phyloP scores from a whole-genome alignment of 2,113 vertebrate genomes.

The Cromileptes altivelis region DNA sequence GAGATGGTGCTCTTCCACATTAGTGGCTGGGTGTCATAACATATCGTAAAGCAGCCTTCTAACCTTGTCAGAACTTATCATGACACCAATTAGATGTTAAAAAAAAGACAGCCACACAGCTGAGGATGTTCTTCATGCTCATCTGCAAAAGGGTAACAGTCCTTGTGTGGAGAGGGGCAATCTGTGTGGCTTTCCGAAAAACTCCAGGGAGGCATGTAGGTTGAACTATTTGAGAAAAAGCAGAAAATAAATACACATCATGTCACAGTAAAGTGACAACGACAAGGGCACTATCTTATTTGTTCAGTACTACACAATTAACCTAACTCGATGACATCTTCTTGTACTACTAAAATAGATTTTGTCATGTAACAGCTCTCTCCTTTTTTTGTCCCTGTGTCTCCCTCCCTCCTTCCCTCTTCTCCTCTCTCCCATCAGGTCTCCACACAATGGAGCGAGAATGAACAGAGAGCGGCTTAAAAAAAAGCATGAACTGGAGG shows the following conservation, averaged over 20 bases:
- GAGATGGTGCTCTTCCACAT: constrained; percentile 59
- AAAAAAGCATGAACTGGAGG: constrained; percentile 99
- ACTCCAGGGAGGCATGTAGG: constrained; percentile 35
- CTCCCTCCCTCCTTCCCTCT: constrained; percentile 25
- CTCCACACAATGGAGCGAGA: constrained; percentile 99
- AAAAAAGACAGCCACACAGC: constrained; percentile 57
- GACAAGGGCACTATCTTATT: constrained; percentile 73
- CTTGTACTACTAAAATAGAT: constrained; percentile 68
- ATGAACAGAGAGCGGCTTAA: constrained; percentile 99
- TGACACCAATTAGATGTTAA: constrained; percentile 77
- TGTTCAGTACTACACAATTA: constrained; percentile 72
- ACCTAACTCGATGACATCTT: constrained; percentile 65
- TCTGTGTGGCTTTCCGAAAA: constrained; percentile 51
- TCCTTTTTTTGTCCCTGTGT: constrained; percentile 44
- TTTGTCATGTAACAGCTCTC: constrained; percentile 71
- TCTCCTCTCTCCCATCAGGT: constrained; percentile 85
- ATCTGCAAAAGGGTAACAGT: constrained; percentile 71
- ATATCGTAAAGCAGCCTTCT: constrained; percentile 74
- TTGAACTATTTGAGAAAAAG: constrained; percentile 29
- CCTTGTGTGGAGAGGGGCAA: constrained; percentile 40
- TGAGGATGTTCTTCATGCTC: constrained; percentile 57
- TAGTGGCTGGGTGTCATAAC: constrained; percentile 76
- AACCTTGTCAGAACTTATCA: constrained; percentile 82
- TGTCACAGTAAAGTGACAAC: constrained; percentile 59
- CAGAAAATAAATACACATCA: constrained; percentile 60